A percentile compares a stretch with the other conserved stretches of the same genome.
These are phyloP conservation scores for Myiotriccus ornatus DNA, from an alignment of 2,797 vertebrate genomes.

Conservation along the genomic window DNA sequence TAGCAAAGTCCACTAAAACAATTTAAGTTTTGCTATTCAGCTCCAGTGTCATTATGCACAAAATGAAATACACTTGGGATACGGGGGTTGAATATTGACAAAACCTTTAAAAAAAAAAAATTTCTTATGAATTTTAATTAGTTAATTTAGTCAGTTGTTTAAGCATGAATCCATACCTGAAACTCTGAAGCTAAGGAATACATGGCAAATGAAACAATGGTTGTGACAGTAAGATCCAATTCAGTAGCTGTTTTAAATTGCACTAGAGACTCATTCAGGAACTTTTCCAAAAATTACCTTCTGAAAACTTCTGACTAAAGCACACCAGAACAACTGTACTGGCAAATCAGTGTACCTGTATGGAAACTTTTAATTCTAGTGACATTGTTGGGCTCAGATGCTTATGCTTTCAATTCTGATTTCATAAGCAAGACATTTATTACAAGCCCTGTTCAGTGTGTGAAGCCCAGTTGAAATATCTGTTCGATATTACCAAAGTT, in stretches of 20 bases:
- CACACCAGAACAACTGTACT: neutral
- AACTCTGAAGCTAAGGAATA: neutral
- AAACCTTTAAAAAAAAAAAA: neutral
- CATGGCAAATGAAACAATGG: neutral
- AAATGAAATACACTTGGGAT: neutral
- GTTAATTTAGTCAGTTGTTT: neutral
- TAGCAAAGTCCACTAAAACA: neutral
- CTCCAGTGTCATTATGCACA: neutral
- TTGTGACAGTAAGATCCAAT: neutral
- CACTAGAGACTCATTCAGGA: neutral
- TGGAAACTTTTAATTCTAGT: neutral
- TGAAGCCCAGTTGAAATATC: neutral
- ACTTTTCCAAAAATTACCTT: neutral
- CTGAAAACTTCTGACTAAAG: neutral
- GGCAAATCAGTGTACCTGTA: neutral
- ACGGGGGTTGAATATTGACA: neutral
- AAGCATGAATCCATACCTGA: neutral
- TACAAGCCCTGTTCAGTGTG: neutral
- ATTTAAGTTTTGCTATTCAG: neutral
- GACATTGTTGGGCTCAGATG: neutral
- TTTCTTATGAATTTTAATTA: neutral
- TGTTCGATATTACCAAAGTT: neutral
- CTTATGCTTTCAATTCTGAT: neutral
- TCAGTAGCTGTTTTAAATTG: neutral
- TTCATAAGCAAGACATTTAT: neutral